These are phyloP conservation scores for Crepidodera aurea DNA, from an alignment of 2,888 invertebrate species.

Conservation along the genomic window DNA sequence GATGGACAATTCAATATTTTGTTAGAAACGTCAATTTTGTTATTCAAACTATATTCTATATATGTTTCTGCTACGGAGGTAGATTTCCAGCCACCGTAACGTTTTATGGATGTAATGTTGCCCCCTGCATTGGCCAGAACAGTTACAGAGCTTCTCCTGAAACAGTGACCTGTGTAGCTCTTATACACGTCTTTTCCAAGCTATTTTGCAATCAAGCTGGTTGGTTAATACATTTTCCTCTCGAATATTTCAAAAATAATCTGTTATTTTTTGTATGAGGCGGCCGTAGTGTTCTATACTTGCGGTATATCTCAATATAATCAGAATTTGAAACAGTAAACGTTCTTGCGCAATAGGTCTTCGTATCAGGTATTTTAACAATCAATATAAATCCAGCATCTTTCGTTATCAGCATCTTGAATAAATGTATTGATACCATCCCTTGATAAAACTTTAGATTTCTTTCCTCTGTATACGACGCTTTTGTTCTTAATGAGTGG, in stretches of 20 bases:
- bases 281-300: too few species aligned
- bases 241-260: neutral
- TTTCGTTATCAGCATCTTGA: constrained; percentile 12
- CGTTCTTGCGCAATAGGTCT: constrained; percentile 1
- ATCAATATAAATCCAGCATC: neutral
- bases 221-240: constrained; percentile 6
- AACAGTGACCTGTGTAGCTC: neutral
- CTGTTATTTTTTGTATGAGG: neutral
- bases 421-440: constrained; percentile 6
- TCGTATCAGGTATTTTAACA: constrained; percentile 1
- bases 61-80: neutral
- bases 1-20: constrained; percentile 9
- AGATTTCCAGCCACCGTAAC: neutral
- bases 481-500: constrained; percentile 11
- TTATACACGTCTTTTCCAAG: neutral
- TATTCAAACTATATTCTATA: neutral
- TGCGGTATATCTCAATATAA: constrained; percentile 6
- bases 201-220: constrained; percentile 2
- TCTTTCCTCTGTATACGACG: constrained; percentile 2
- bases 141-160: neutral
- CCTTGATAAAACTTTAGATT: constrained; percentile 12
- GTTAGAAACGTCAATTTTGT: constrained; percentile 3
- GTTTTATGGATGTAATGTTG: neutral
- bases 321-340: constrained; percentile 9
- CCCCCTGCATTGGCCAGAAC: neutral